Evolutionary conservation across 2,113 vertebrate genomes (phyloP).

Genomic region (Clinocottus analis): DNA sequence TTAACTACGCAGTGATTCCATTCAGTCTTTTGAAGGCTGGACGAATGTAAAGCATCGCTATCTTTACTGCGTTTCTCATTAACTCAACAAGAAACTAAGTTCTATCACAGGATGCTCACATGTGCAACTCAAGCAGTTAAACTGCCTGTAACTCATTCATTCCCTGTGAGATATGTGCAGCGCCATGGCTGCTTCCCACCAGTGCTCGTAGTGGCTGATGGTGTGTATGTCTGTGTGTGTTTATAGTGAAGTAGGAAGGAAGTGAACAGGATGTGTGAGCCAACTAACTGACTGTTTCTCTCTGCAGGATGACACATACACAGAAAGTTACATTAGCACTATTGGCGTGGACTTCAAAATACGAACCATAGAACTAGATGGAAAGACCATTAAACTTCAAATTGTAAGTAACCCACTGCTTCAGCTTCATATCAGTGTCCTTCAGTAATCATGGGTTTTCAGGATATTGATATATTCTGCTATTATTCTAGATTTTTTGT

Average conservation of each 20-base stretch:
- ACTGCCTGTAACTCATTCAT: neutral
- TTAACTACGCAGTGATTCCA: neutral
- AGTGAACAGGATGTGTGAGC: constrained; percentile 69
- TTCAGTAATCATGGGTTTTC: neutral
- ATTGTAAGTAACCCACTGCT: constrained; percentile 89
- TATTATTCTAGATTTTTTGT: neutral
- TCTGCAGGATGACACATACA: constrained; percentile 97
- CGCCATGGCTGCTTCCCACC: too few species aligned
- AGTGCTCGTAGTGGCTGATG: neutral
- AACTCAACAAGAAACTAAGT: neutral
- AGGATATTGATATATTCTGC: neutral
- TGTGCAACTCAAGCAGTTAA: neutral
- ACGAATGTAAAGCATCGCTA: neutral
- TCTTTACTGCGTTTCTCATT: neutral
- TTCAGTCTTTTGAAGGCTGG: neutral
- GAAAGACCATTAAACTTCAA: constrained; percentile 99
- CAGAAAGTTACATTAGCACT: constrained; percentile 99
- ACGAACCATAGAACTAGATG: constrained; percentile 99
- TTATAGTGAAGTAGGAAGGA: constrained; percentile 35
- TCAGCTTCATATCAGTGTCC: neutral
- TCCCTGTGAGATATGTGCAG: neutral
- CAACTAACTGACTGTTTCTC: constrained; percentile 31
- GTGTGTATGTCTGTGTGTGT: neutral
- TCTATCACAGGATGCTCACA: neutral
- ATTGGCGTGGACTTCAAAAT: constrained; percentile 99